Evolutionary conservation across 2,888 invertebrate genomes (phyloP), one percentile per base, ranked within the genome.

Genomic region (Catocala sponsa): DNA sequence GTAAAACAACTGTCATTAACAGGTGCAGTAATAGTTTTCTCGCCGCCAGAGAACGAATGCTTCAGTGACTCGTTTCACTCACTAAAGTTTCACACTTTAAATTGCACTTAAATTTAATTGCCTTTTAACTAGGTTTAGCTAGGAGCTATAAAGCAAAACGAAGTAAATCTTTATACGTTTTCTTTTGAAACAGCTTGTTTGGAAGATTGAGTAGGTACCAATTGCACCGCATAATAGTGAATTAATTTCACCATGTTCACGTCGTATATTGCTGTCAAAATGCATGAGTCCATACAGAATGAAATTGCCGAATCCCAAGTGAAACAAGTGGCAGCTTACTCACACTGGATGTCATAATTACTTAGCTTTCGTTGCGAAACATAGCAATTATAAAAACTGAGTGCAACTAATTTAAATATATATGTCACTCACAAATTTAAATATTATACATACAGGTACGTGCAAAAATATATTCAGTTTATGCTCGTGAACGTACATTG

Each of bases 1-100:
- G 57, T 51, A 42, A 57, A 57, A 57, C 57, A 50, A 48, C 59
- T 59, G 42, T 12, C 52, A 53, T 53, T 47, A 59, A 53, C 53
- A 59, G 46, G 59, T 47, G 59, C 42, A 59, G 44, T 48, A 53
- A 33, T 42, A 59, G 59, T 41, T 46, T 46, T 52, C 47, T 51
- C 41, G 46, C 47, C 12, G 42, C 25, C 41, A 52, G 51, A 35
- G n/a, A 53, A 41, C 32, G 41, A 53, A 53, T 53, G 43, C 43
- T 35, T 42, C 25, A 42, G 41, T 42, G 15, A 35, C 10, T 55
- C 15, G 52, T 42, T 53, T 43, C 42, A 47, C 38, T 47, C 47
- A 41, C 47, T 47, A 35, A 15, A 35, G 55, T 47, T 35, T 47
- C n/a, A 9, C 47, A 42, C 38, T 38, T 44, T 50, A 44, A 55